Base-by-base conservation (phyloP, 2,888 invertebrate species). In the Caenorhabditis zanzibari region DNA sequence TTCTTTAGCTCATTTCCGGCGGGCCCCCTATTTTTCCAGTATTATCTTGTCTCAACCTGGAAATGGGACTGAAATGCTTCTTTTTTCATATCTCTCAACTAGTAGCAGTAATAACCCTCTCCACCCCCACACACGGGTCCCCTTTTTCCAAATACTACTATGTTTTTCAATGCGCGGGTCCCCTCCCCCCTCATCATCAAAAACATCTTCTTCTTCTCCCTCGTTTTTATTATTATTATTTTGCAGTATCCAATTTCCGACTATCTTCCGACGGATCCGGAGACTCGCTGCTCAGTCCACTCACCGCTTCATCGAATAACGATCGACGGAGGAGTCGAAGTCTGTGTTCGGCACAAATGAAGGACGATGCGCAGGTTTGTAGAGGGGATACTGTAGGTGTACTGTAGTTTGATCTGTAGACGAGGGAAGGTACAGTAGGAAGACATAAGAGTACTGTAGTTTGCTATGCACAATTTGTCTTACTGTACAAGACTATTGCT, bases 261-360 rank as follows among this genome's bases (percentile, higher is more conserved):
- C 24, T 81, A 54, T 84, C 80, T 80, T 88, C 61, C 83, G 91
- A 59, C 85, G 89, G 63, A 58, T 80, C 80, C 47, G 83, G 83
- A n/a, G 83, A 83, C 38, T 83, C 83, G 28, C 26, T 83, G 38
- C 75, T 80, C 9, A 80, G 74, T 19, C 83, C 81, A 14, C 56
- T 85, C 19, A 68, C 76, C 14, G 73, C 73, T 56, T 58, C 64
- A 16, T 71, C 69, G 41, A 77, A 38, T 12, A 38, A 61, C 59
- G 87, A 89, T 59, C 86, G 91, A 14, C 79, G 89, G 9, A 58
- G 91, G 28, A 89, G 89, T 73, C 82, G 89, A 7, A 90, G 90
- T 64, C 84, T 91, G 47, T 91, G 90, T 74, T 84, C 87, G 10
- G 85, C 89, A 19, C 90, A 90, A 61, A 87, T 91, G 86, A 88